phyloP scores from a whole-genome alignment of 2,888 invertebrate species.

The Stenichneumon culpator region DNA sequence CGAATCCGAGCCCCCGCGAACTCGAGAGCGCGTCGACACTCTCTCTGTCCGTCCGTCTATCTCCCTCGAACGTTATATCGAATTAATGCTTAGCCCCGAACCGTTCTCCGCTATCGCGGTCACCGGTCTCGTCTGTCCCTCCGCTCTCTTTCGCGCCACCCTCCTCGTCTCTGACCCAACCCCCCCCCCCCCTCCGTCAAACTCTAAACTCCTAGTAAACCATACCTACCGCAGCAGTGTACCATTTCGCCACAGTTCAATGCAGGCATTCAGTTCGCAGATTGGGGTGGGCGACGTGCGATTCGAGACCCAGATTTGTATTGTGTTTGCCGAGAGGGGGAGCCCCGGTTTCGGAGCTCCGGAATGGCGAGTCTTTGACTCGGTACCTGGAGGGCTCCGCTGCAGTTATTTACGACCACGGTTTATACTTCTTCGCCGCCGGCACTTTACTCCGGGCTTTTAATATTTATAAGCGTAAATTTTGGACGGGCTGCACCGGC shows the following conservation, averaged over 20 bases:
- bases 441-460: constrained; percentile 15
- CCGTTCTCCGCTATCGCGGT: constrained; percentile 55
- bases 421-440: not conserved
- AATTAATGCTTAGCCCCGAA: constrained; percentile 59
- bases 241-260: constrained; percentile 26
- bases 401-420: constrained; percentile 21
- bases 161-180: constrained; percentile 1
- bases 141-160: constrained; percentile 29
- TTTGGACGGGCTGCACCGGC: not conserved
- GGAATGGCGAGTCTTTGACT: constrained; percentile 21
- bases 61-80: constrained; percentile 51
- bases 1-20: constrained; percentile 64
- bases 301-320: constrained; percentile 41
- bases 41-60: constrained; percentile 30
- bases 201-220: constrained; percentile 46
- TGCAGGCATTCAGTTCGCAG: not conserved
- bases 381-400: not conserved
- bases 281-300: not conserved
- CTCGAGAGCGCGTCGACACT: constrained; percentile 54
- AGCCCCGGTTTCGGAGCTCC: not conserved
- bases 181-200: constrained; percentile 10
- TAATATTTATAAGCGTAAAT: constrained; percentile 13
- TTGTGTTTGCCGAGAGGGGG: constrained; percentile 7
- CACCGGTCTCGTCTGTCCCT: constrained; percentile 53
- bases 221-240: constrained; percentile 35